Base-by-base conservation (phyloP, 2,113 vertebrate genomes). In the Anarrhichthys ocellatus region DNA sequence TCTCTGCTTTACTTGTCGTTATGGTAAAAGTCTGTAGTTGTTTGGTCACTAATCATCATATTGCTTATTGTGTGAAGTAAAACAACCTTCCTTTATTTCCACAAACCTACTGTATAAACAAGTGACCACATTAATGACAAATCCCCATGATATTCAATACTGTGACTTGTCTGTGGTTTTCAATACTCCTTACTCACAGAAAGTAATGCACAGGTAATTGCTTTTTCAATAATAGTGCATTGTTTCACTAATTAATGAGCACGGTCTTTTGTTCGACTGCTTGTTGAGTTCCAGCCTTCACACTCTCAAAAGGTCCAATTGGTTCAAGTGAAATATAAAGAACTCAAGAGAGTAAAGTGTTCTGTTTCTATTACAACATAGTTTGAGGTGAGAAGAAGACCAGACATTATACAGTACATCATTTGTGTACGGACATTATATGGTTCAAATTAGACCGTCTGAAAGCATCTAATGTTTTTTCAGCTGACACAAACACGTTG, bases 201-300 rank as follows among this genome's bases (percentile, higher is more conserved):
- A 15, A 59, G 58, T 17, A 17, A 59, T 59, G 72, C 67, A 86
- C 75, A 78, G 24, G 52, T 82, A 70, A 89, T 84, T 69, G 18
- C 42, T 69, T 70, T 80, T 72, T 73, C 22, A 66, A 74, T 52
- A 68, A 44, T 22, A 48, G 76, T 36, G 17, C 63, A 48, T 81
- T 69, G 61, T 73, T 69, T 66, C 62, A 84, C 73, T 84, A 74
- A 89, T 89, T 78, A 61, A 78, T 67, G 72, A 81, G 32, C 11
- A 6, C 10, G 18, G 83, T 42, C 0, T 73, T 87, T 88, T 84
- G 66, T 86, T 70, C 61, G 34, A 11, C 78, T 42, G 36, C 34
- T 50, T 27, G 38, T 52, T 64, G 52, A 65, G 63, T 36, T 63
- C 34, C 62, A 50, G 62, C 63, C 36, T 67, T 9, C 61, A 48